These are phyloP conservation scores for Otocyon megalotis DNA, from an alignment of 2,113 vertebrate species.

Conservation along the genomic window DNA sequence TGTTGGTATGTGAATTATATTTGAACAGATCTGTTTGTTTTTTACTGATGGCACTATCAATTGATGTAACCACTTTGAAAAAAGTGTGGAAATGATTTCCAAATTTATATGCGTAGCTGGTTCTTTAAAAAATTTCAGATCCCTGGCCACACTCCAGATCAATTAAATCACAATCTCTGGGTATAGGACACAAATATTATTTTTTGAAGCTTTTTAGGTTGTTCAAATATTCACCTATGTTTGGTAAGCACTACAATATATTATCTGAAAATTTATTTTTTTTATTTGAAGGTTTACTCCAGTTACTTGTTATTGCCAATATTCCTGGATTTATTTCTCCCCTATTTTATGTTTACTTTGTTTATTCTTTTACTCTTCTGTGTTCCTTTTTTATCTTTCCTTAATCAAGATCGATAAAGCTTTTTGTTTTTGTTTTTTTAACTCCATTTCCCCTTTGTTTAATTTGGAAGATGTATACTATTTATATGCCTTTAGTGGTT, in stretches of 20 bases:
- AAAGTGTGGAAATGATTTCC: neutral
- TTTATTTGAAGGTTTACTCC: neutral
- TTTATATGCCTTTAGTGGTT: neutral
- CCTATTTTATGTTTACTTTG: neutral
- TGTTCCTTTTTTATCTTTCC: neutral
- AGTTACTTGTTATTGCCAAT: neutral
- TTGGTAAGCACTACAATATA: neutral
- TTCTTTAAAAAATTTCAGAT: conserved; percentile 13
- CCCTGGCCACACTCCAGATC: neutral
- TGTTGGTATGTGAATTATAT: neutral
- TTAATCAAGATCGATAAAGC: neutral
- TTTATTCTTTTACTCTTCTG: conserved; percentile 8
- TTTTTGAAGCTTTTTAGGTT: neutral
- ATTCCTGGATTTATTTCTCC: conserved; percentile 1
- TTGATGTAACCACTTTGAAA: neutral
- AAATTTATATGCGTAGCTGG: neutral
- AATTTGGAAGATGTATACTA: neutral
- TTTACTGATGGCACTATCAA: neutral
- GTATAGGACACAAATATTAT: neutral
- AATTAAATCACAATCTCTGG: conserved; percentile 36
- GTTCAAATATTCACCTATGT: neutral
- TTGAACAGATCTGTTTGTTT: neutral
- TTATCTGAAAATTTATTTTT: conserved; percentile 43
- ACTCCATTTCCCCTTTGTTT: neutral
- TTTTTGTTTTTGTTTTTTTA: neutral